phyloP scores from a whole-genome alignment of 2,113 vertebrate species.

The Hymenochirus boettgeri region DNA sequence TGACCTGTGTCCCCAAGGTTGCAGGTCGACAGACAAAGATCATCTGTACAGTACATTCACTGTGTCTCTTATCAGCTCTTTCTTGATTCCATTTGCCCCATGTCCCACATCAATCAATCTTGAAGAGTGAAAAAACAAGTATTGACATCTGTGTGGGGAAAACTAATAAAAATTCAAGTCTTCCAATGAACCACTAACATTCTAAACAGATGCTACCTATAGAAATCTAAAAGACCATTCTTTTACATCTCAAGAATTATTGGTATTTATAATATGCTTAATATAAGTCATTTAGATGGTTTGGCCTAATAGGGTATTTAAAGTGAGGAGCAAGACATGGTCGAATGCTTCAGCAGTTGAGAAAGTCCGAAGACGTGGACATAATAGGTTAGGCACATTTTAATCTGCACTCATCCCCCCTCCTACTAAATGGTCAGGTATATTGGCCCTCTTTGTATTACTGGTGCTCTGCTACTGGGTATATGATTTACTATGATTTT shows the following conservation, averaged over 20 bases:
- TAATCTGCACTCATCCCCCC: too few relatives aligned
- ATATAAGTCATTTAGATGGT: not conserved
- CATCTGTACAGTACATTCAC: not conserved
- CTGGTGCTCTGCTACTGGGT: too few relatives aligned
- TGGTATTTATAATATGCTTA: not conserved
- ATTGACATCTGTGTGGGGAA: not conserved
- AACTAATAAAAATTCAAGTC: slow-evolving; percentile 1
- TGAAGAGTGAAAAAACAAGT: not conserved
- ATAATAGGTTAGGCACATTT: too few relatives aligned
- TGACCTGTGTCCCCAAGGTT: not conserved
- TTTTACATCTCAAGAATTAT: not conserved
- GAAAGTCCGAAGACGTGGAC: too few relatives aligned
- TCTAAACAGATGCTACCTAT: not conserved
- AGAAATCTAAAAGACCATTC: not conserved
- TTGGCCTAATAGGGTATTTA: too few relatives aligned
- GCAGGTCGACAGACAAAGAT: not conserved
- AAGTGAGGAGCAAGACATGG: too few relatives aligned
- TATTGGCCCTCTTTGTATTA: too few relatives aligned
- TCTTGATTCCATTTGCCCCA: not conserved
- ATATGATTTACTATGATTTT: too few relatives aligned
- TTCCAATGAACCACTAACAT: not conserved
- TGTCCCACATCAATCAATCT: slow-evolving; percentile 1
- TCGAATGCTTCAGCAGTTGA: too few relatives aligned
- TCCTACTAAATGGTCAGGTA: too few relatives aligned
- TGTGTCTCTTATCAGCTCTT: not conserved